These are phyloP conservation scores for Cyprinodon brontotheroides DNA, from an alignment of 2,113 vertebrate species.

Conservation along the genomic window DNA sequence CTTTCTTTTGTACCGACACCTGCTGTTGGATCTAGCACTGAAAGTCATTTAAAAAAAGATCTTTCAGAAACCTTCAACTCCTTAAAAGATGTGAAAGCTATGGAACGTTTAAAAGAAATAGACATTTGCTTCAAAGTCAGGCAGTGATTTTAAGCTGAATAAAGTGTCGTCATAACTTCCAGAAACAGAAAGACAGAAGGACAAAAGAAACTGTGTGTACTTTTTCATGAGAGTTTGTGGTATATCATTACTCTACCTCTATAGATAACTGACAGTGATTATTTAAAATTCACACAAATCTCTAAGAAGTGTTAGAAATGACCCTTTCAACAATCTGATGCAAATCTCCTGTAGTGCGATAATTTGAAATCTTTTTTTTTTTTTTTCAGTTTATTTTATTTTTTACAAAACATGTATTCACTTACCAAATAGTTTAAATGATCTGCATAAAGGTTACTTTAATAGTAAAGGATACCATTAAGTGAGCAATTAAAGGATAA, in stretches of 20 bases:
- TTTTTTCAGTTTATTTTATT: background rate
- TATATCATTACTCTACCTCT: constrained; percentile 29
- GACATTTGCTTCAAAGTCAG: constrained; percentile 40
- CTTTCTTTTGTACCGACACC: background rate
- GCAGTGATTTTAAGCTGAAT: constrained; percentile 35
- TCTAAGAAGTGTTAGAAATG: background rate
- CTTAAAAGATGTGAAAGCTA: constrained; percentile 30
- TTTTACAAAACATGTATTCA: background rate
- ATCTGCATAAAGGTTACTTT: background rate
- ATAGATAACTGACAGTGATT: constrained; percentile 25
- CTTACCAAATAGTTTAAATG: constrained; percentile 17
- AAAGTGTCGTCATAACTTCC: constrained; percentile 34
- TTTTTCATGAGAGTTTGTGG: constrained; percentile 32
- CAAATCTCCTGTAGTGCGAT: constrained; percentile 4
- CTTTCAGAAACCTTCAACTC: constrained; percentile 39
- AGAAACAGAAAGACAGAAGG: constrained; percentile 14
- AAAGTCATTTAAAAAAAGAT: constrained; percentile 12
- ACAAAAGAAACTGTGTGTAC: constrained; percentile 30
- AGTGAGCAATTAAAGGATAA: constrained; percentile 5
- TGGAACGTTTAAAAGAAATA: constrained; percentile 36
- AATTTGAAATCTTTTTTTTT: background rate
- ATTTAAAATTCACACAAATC: constrained; percentile 38
- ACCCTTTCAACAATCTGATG: background rate
- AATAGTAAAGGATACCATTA: background rate
- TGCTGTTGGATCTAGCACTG: constrained; percentile 8